phyloP scores from a whole-genome alignment of 2,113 vertebrate species.

The Paramisgurnus dabryanus region DNA sequence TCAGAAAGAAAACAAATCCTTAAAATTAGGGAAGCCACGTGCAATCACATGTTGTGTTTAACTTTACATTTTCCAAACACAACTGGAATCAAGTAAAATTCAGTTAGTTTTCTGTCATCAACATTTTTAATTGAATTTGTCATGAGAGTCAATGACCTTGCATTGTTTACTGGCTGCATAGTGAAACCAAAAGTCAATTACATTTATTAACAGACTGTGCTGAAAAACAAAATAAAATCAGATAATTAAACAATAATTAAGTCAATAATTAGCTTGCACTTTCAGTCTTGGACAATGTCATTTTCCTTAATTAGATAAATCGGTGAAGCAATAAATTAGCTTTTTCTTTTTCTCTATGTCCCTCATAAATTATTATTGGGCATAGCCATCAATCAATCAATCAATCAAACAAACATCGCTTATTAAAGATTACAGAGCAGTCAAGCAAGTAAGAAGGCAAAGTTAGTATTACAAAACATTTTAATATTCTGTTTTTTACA shows the following conservation, averaged over 20 bases:
- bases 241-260: conserved; percentile 75
- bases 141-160: conserved; percentile 73
- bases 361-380: conserved; percentile 73
- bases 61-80: conserved; percentile 72
- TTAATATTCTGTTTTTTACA: no score
- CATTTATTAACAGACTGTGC: conserved; percentile 74
- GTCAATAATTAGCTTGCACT: conserved; percentile 80
- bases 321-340: conserved; percentile 79
- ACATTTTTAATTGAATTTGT: conserved; percentile 69
- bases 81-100: conserved; percentile 64
- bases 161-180: conserved; percentile 61
- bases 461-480: neutral
- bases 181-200: conserved; percentile 70
- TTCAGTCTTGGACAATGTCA: conserved; percentile 80
- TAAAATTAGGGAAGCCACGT: neutral
- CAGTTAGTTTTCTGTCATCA: conserved; percentile 70
- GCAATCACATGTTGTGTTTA: conserved; percentile 60
- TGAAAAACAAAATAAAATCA: conserved; percentile 76
- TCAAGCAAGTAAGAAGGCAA: conserved; percentile 61
- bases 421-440: conserved; percentile 67
- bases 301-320: conserved; percentile 76
- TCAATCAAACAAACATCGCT: conserved; percentile 74
- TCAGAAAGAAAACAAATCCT: conserved; percentile 59
- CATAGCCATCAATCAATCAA: conserved; percentile 77
- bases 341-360: conserved; percentile 64